phyloP scores from a whole-genome alignment of 2,113 vertebrate species.

The Antennarius striatus region DNA sequence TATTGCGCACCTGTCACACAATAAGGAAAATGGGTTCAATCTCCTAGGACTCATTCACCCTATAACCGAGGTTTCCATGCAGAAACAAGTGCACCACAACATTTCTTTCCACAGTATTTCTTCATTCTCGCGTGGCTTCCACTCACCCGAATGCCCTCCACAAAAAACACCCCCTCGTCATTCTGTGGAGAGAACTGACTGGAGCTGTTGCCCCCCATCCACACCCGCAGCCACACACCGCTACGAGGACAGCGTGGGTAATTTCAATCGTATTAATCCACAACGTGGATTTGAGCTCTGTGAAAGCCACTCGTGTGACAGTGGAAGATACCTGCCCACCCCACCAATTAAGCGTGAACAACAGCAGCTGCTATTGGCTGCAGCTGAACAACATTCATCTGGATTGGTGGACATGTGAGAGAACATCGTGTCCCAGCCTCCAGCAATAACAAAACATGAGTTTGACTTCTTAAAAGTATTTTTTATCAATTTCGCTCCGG shows the following conservation, averaged over 20 bases:
- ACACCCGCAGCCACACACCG: neutral
- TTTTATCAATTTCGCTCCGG: too few species aligned
- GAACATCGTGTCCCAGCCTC: constrained; percentile 56
- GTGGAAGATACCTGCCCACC: constrained; percentile 20
- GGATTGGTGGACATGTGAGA: constrained; percentile 61
- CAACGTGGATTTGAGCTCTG: neutral
- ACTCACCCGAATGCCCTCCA: constrained; percentile 81
- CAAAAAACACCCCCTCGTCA: constrained; percentile 59
- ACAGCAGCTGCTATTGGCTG: constrained; percentile 59
- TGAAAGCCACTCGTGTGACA: neutral
- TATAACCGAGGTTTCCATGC: too few species aligned
- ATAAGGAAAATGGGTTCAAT: too few species aligned
- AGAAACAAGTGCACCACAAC: too few species aligned
- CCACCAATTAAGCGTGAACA: constrained; percentile 18
- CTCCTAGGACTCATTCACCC: too few species aligned
- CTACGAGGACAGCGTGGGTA: neutral
- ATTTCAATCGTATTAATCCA: constrained; percentile 6
- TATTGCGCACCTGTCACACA: too few species aligned
- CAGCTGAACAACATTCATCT: constrained; percentile 19
- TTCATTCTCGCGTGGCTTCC: neutral
- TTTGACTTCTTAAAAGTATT: too few species aligned
- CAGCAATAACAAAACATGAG: neutral
- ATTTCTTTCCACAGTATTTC: too few species aligned
- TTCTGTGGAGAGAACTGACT: constrained; percentile 63
- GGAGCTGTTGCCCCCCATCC: constrained; percentile 74